Percentiles rank a stretch among this genome's conserved stretches.
phyloP scores from a whole-genome alignment of 2,888 invertebrate species.

The Andrena fulva region DNA sequence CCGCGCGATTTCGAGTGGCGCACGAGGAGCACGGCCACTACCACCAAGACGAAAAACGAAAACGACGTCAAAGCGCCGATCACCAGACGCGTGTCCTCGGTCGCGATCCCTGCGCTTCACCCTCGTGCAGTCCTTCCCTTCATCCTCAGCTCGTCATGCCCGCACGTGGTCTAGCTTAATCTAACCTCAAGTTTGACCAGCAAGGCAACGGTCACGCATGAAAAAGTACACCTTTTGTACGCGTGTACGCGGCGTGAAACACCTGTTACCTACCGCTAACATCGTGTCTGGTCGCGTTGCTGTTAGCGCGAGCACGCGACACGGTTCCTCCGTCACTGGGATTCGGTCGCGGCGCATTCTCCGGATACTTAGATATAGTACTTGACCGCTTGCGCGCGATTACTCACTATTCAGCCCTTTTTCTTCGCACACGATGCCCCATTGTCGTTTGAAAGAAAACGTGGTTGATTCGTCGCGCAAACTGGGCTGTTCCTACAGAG shows the following conservation, averaged over 20 bases:
- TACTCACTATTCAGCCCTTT: not conserved
- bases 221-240: not conserved
- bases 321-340: not conserved
- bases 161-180: slow-evolving; percentile 14
- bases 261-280: not conserved
- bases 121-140: not conserved
- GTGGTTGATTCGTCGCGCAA: not conserved
- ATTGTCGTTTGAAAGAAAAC: not conserved
- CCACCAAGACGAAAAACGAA: slow-evolving; percentile 5
- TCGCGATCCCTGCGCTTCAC: slow-evolving; percentile 13
- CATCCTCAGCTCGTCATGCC: too few relatives aligned
- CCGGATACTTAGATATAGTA: too few relatives aligned
- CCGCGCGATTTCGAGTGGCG: slow-evolving; percentile 76
- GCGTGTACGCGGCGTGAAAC: not conserved
- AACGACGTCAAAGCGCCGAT: slow-evolving; percentile 4
- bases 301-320: not conserved
- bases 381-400: too few relatives aligned
- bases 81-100: slow-evolving; percentile 13
- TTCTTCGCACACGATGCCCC: not conserved
- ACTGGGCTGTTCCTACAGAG: too few relatives aligned
- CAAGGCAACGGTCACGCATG: not conserved
- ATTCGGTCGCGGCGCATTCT: too few relatives aligned
- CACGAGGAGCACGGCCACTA: not conserved
- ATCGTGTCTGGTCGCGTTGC: not conserved
- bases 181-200: slow-evolving; percentile 4